phyloP scores from a whole-genome alignment of 1,140 invertebrate genomes.

The Trinorchestia longiramus region DNA sequence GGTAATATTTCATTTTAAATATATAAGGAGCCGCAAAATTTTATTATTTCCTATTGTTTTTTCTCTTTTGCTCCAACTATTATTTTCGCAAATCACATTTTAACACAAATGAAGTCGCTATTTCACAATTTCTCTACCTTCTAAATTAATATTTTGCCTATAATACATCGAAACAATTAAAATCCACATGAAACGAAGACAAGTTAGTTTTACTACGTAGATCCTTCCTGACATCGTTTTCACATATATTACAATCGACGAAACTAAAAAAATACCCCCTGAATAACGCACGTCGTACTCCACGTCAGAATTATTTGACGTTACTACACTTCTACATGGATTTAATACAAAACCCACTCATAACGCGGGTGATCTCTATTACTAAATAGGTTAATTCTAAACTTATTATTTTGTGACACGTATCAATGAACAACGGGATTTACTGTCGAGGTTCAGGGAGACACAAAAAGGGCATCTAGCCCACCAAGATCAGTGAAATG shows the following conservation, averaged over 20 bases:
- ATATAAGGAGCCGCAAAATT: too few species aligned
- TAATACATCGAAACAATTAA: not conserved
- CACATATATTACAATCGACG: not conserved
- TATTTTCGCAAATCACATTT: too few species aligned
- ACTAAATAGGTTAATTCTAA: not conserved
- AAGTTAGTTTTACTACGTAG: not conserved
- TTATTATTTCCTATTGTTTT: too few species aligned
- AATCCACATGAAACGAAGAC: not conserved
- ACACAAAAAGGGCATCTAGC: slow-evolving; percentile 34
- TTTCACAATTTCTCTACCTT: not conserved
- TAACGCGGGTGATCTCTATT: not conserved
- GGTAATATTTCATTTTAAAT: too few species aligned
- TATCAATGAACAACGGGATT: slow-evolving; percentile 8
- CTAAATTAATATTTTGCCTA: not conserved
- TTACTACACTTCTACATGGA: not conserved
- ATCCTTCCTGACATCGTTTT: not conserved
- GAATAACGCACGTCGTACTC: not conserved
- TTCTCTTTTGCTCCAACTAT: too few species aligned
- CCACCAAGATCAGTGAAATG: slow-evolving; percentile 47
- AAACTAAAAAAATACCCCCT: not conserved
- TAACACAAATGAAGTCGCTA: too few species aligned
- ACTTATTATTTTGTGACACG: not conserved
- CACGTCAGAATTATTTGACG: not conserved
- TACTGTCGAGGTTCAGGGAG: slow-evolving; percentile 36
- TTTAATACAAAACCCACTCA: not conserved